A percentile compares a stretch with the other conserved stretches of the same genome.
phyloP scores from a whole-genome alignment of 2,113 vertebrate species.

The Manacus vitellinus region DNA sequence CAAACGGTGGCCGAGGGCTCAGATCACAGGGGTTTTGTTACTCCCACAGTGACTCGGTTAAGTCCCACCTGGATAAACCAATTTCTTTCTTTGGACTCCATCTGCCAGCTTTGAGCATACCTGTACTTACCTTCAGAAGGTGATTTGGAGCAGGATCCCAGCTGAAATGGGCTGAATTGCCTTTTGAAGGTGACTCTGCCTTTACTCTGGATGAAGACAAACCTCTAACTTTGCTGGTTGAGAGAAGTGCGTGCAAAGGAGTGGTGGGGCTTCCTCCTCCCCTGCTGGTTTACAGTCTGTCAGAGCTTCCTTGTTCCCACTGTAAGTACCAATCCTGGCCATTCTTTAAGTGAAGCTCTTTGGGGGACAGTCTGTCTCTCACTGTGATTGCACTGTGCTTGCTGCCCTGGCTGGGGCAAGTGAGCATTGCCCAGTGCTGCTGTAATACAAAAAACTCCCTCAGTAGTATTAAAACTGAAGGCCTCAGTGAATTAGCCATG shows the following conservation, averaged over 20 bases:
- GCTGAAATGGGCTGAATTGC: neutral
- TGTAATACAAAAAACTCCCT: neutral
- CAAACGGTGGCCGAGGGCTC: neutral
- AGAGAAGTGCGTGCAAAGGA: neutral
- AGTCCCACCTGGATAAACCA: neutral
- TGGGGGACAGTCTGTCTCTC: neutral
- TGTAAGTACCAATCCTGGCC: neutral
- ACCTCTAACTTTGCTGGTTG: neutral
- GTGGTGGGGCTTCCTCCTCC: neutral
- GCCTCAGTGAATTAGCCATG: neutral
- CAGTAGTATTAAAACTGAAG: neutral
- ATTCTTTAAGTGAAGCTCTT: neutral
- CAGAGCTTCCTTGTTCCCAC: neutral
- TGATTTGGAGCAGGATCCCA: neutral
- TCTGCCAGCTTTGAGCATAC: neutral
- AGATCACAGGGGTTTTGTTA: neutral
- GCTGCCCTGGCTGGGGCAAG: neutral
- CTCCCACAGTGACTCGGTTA: rapidly evolving
- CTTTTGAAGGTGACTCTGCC: neutral
- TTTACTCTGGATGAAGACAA: neutral
- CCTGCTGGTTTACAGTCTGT: neutral
- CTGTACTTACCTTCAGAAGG: neutral
- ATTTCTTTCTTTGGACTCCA: neutral
- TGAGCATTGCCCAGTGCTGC: neutral
- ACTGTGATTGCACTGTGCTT: neutral